phyloP scores from a whole-genome alignment of 2,113 vertebrate species.

The Cavia porcellus region DNA sequence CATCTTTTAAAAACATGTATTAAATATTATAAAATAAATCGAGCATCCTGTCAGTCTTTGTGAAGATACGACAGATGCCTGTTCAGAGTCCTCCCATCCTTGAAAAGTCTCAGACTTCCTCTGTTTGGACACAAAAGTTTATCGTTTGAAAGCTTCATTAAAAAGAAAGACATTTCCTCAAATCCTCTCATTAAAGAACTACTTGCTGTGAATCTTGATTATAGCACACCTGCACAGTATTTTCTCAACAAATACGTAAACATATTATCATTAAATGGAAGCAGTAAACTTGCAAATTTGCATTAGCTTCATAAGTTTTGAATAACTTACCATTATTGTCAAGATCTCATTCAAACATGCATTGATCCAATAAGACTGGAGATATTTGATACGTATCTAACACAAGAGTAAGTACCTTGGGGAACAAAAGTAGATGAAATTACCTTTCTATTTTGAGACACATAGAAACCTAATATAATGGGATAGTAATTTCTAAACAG shows the following conservation, averaged over 20 bases:
- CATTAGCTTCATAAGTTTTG: neutral
- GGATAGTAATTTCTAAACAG: neutral
- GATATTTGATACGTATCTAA: neutral
- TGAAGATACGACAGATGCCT: neutral
- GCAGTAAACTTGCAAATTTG: neutral
- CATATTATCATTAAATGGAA: neutral
- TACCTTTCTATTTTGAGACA: neutral
- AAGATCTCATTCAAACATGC: neutral
- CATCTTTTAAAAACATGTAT: conserved; percentile 8
- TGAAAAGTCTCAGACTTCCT: neutral
- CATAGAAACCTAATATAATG: neutral
- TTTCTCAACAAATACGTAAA: conserved; percentile 37
- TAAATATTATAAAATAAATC: neutral
- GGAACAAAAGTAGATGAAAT: neutral
- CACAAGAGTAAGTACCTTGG: neutral
- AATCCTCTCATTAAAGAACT: neutral
- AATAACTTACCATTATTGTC: neutral
- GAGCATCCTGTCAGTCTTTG: neutral
- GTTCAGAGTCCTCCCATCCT: neutral
- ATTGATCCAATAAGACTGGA: neutral
- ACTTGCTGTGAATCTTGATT: neutral
- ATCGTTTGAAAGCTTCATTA: neutral
- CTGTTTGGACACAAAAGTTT: neutral
- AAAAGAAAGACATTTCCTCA: neutral
- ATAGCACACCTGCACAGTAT: neutral